Evolutionary conservation across 2,888 invertebrate species (phyloP).

Genomic region (Anaspis maculata): DNA sequence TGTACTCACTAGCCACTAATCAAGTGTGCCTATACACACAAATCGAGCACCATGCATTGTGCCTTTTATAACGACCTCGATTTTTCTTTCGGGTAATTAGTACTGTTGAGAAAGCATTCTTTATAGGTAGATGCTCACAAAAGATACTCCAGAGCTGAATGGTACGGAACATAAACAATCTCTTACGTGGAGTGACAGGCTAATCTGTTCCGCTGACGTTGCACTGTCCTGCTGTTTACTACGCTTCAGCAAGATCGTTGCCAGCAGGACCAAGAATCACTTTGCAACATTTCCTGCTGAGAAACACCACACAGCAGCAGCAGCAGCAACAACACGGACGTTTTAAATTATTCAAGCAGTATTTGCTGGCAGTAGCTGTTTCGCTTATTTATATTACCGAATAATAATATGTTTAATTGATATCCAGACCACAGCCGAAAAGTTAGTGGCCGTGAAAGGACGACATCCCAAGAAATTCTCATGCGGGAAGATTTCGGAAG

Average conservation of each 20-base stretch:
- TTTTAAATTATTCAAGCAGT: background rate
- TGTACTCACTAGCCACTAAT: too few species aligned
- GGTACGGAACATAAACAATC: conserved; percentile 4
- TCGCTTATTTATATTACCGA: background rate
- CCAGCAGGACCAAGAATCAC: conserved; percentile 19
- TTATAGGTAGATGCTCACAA: background rate
- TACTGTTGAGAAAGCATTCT: too few species aligned
- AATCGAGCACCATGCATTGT: too few species aligned
- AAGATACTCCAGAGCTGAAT: background rate
- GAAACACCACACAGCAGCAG: background rate
- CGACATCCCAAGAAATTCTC: background rate
- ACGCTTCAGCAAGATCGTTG: conserved; percentile 13
- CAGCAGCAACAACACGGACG: too few species aligned
- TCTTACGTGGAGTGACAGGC: conserved; percentile 9
- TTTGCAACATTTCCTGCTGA: conserved; percentile 10
- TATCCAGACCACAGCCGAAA: too few species aligned
- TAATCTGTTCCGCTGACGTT: conserved; percentile 17
- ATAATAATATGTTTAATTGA: too few species aligned
- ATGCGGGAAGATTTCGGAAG: background rate
- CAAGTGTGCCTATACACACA: too few species aligned
- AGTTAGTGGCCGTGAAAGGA: too few species aligned
- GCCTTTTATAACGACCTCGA: too few species aligned
- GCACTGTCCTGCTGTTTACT: conserved; percentile 17
- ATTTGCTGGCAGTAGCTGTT: too few species aligned
- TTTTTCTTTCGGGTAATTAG: too few species aligned